These are phyloP conservation scores for Teleopsis dalmanni DNA, from an alignment of 1,140 invertebrate genomes.

Conservation along the genomic window DNA sequence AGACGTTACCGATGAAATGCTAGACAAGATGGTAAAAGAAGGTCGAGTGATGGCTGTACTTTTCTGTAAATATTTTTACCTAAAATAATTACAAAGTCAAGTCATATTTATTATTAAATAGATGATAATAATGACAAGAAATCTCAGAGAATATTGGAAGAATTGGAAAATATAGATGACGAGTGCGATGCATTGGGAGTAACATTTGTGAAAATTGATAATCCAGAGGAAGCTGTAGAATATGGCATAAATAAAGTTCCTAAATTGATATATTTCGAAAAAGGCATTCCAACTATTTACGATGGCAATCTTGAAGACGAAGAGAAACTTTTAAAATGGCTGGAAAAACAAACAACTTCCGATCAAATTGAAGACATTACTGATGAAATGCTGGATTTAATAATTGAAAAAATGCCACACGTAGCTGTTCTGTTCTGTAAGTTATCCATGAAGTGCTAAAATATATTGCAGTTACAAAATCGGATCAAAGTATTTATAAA, in stretches of 20 bases:
- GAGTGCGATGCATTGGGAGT: conserved; percentile 83
- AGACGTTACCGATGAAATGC: conserved; percentile 89
- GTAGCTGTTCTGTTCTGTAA: conserved; percentile 86
- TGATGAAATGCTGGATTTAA: conserved; percentile 87
- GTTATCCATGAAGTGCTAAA: conserved; percentile 34
- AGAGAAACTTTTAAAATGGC: conserved; percentile 82
- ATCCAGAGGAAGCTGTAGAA: conserved; percentile 79
- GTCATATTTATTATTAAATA: conserved; percentile 34
- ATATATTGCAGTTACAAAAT: neutral
- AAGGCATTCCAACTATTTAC: conserved; percentile 79
- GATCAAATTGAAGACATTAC: conserved; percentile 93
- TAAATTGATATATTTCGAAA: conserved; percentile 82
- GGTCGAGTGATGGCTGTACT: conserved; percentile 82
- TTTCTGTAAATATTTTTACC: conserved; percentile 65
- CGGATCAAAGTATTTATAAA: no score
- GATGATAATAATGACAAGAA: conserved; percentile 87
- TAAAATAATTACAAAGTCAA: neutral
- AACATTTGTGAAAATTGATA: conserved; percentile 89
- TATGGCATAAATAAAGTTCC: conserved; percentile 85
- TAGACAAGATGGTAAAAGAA: conserved; percentile 81
- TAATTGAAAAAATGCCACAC: conserved; percentile 79
- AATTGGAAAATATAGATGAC: conserved; percentile 91
- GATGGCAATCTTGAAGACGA: conserved; percentile 87
- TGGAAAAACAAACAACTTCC: conserved; percentile 72
- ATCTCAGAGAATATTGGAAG: conserved; percentile 75